A percentile compares a stretch with the other conserved stretches of the same genome.
phyloP scores from a whole-genome alignment of 2,888 invertebrate genomes.

The Platynereis dumerilii region DNA sequence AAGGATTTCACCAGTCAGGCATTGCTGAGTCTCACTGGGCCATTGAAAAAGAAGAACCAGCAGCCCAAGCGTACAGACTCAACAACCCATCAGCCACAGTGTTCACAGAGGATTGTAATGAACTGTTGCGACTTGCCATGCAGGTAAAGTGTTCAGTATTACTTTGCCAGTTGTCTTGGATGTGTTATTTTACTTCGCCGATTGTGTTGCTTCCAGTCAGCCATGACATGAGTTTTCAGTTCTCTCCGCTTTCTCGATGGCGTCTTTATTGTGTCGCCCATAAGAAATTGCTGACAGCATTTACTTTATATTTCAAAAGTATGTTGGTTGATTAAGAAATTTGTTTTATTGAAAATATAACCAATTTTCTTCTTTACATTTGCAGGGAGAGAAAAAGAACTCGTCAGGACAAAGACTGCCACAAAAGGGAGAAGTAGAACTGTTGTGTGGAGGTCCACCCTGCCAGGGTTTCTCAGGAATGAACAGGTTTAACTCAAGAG shows the following conservation, averaged over 20 bases:
- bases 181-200: no score
- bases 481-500: constrained; percentile 84
- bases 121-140: constrained; percentile 73
- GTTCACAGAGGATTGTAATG: constrained; percentile 83
- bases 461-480: constrained; percentile 90
- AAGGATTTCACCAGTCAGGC: constrained; percentile 70
- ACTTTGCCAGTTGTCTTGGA: no score
- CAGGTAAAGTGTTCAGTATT: no score
- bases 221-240: no score
- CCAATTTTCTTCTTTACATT: not conserved
- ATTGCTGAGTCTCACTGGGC: constrained; percentile 79
- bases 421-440: constrained; percentile 79
- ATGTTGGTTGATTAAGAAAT: no score
- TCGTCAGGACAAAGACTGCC: constrained; percentile 69
- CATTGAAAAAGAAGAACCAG: constrained; percentile 78
- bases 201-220: no score
- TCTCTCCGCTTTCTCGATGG: no score
- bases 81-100: constrained; percentile 79
- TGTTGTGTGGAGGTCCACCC: constrained; percentile 85
- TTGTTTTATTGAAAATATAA: no score
- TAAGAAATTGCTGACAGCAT: no score
- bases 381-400: constrained; percentile 59
- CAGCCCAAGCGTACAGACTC: constrained; percentile 79
- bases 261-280: no score
- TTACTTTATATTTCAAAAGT: no score